Conservation (phyloP, 2,888 invertebrate species). For the Xanthia icteritia region DNA sequence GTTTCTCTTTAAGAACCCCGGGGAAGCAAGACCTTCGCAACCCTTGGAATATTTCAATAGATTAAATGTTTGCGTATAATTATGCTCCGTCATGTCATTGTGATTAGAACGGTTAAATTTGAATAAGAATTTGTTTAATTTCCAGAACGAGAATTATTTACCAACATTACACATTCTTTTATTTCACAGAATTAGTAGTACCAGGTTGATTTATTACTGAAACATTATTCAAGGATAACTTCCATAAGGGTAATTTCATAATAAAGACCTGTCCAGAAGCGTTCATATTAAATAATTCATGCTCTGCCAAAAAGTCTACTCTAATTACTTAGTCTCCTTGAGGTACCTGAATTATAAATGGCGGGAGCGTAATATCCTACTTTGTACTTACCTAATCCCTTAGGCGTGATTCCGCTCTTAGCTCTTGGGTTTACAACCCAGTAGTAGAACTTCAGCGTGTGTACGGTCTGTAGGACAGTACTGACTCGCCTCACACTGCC, state of each 20-base stretch:
- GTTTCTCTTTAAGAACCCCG: neutral
- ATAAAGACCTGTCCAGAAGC: constrained; percentile 25
- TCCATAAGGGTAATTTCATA: constrained; percentile 25
- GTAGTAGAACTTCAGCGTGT: constrained; percentile 99
- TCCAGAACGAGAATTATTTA: constrained; percentile 20
- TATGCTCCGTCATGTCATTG: constrained; percentile 50
- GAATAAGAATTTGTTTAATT: constrained; percentile 41
- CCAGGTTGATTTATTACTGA: constrained; percentile 6
- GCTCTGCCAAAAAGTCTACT: constrained; percentile 22
- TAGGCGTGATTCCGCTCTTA: constrained; percentile 98
- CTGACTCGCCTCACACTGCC: constrained; percentile 98
- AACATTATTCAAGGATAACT: constrained; percentile 31
- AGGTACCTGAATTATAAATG: constrained; percentile 49
- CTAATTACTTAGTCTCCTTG: constrained; percentile 51
- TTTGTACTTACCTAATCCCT: constrained; percentile 95
- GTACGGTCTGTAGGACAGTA: constrained; percentile 99
- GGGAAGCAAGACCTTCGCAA: constrained; percentile 19
- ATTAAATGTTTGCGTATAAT: constrained; percentile 57
- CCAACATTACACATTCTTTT: constrained; percentile 22
- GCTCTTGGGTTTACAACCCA: constrained; percentile 99
- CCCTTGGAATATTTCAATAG: constrained; percentile 49
- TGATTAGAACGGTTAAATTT: constrained; percentile 44
- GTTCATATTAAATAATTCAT: constrained; percentile 15
- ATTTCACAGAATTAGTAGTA: constrained; percentile 24
- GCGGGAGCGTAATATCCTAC: constrained; percentile 18